Conservation (phyloP, 2,888 invertebrate genomes). For the Lasiommata megera region DNA sequence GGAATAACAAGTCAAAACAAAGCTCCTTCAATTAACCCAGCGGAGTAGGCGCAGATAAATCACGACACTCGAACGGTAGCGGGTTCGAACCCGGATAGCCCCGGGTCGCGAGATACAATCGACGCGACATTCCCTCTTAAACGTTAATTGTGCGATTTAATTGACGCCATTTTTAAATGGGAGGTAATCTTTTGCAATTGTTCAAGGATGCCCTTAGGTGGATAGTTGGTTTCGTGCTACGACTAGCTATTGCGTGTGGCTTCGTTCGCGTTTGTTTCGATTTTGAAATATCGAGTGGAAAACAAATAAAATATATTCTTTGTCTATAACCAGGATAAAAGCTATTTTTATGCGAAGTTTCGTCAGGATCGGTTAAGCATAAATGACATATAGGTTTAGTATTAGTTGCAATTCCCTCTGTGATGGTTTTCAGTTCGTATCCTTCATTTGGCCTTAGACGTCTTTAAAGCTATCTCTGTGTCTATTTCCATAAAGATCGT, state of each 20-base stretch:
- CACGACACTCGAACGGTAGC: constrained; percentile 65
- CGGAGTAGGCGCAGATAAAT: constrained; percentile 63
- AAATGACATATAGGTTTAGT: no score
- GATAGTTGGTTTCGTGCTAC: neutral
- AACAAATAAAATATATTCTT: no score
- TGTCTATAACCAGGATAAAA: no score
- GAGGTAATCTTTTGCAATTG: constrained; percentile 20
- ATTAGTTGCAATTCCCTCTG: no score
- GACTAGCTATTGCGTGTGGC: neutral
- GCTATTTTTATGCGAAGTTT: no score
- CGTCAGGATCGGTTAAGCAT: no score
- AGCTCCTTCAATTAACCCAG: constrained; percentile 62
- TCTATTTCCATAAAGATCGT: no score
- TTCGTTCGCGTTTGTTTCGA: neutral
- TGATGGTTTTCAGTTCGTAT: no score
- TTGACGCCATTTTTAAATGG: constrained; percentile 54
- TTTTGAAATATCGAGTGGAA: no score
- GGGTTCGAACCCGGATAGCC: constrained; percentile 62
- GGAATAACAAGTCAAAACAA: constrained; percentile 38
- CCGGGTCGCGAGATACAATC: constrained; percentile 70
- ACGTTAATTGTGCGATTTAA: constrained; percentile 71
- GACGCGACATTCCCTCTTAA: constrained; percentile 55
- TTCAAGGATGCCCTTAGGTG: neutral
- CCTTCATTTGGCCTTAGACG: no score
- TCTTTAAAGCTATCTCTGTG: no score